Evolutionary conservation across 2,113 vertebrate species (phyloP), one percentile per base, ranked within the genome.

Genomic region (Cnemophilus loriae): DNA sequence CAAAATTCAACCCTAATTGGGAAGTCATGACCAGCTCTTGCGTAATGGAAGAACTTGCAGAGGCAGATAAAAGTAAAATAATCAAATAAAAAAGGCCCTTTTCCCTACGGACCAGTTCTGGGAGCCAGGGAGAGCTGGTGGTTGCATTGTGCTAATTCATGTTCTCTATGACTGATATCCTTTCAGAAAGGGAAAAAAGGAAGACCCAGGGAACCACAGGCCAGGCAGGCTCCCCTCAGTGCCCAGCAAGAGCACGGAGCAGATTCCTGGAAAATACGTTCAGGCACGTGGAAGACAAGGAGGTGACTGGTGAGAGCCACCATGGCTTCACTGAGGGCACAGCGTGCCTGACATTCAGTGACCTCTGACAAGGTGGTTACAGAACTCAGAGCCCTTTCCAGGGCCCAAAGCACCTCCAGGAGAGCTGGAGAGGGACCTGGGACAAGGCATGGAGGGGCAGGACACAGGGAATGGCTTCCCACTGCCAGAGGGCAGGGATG

Each of bases 21-120:
- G 90, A 81, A 94, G 84, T 67, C 89, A 74, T 13, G 64, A 71
- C 87, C 56, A 87, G 73, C 65, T 93, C 90, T 41, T 70, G 55
- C 3, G 9, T 28, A 77, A 94, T 42, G 11, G 8, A 26, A 24
- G 64, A 37, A 87, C 65, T 87, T 74, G 47, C 60, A 89, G 77
- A 91, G 74, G 47, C 68, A 94, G 92, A 74, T 81, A 75, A 78
- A 93, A 92, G 64, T 28, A 26, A 71, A 82, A 87, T 14, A 67
- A 84, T 30, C 67, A 20, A 67, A 85, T 21, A 55, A 87, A 88
- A 86, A 84, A 52, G 11, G 24, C n/a, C 63, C 55, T 69, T 85
- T 80, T 69, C 82, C 94, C 90, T 41, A 32, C 47, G 74, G 82
- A 90, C 5, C 49, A 37, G 78, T 12, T 73, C 26, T 67, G 83